Evolutionary conservation across 2,888 invertebrate species (phyloP).

Genomic region (Thymelicus sylvestris): DNA sequence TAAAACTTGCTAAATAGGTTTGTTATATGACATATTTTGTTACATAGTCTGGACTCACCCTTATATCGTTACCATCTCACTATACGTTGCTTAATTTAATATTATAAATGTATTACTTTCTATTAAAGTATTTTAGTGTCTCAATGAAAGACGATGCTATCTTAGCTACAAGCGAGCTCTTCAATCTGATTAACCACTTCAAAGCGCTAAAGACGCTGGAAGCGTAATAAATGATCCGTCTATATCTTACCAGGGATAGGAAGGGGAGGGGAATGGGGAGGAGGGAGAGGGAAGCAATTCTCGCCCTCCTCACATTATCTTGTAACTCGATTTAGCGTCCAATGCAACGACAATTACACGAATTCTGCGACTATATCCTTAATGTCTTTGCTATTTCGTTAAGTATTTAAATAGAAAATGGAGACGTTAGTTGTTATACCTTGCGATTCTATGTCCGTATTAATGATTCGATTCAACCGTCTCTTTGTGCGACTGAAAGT

Average conservation of each 20-base stretch:
- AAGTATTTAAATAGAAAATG: background rate
- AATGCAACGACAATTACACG: background rate
- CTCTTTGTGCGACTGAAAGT: too few relatives aligned
- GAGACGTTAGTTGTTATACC: too few relatives aligned
- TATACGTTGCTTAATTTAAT: too few relatives aligned
- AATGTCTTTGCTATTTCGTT: background rate
- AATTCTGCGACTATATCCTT: background rate
- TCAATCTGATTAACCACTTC: constrained; percentile 36
- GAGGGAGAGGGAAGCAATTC: background rate
- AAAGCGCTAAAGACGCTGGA: constrained; percentile 33
- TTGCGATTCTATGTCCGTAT: too few relatives aligned
- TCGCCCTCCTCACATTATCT: constrained; percentile 9
- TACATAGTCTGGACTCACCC: too few relatives aligned
- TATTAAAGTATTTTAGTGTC: background rate
- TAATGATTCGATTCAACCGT: too few relatives aligned
- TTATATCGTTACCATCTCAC: too few relatives aligned
- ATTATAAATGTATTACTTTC: background rate
- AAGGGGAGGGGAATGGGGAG: background rate
- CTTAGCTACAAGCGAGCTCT: constrained; percentile 27
- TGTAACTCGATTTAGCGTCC: constrained; percentile 9
- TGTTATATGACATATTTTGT: too few relatives aligned
- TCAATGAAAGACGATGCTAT: constrained; percentile 21
- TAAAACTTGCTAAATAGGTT: too few relatives aligned
- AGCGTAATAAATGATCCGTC: constrained; percentile 33
- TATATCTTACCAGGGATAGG: constrained; percentile 20